Evolutionary conservation across 2,113 vertebrate species (phyloP).

Genomic region (Melanocharis versteri): DNA sequence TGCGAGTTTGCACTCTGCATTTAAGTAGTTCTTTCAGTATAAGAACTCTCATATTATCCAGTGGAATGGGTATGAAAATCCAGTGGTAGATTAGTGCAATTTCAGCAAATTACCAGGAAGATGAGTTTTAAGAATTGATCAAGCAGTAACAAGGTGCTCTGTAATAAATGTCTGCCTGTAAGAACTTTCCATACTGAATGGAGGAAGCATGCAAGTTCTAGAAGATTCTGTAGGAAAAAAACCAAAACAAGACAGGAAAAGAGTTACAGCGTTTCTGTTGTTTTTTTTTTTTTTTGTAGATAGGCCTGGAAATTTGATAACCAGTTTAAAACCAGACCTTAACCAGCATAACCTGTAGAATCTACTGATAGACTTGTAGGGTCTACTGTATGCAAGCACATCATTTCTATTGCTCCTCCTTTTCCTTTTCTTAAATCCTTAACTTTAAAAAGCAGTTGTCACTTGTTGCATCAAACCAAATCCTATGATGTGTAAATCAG

Average conservation of each 20-base stretch:
- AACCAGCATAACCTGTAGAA: background rate
- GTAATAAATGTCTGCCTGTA: background rate
- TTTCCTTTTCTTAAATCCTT: background rate
- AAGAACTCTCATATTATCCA: background rate
- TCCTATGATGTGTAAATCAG: rapidly evolving
- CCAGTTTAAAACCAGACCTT: background rate
- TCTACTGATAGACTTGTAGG: background rate
- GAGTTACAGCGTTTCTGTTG: background rate
- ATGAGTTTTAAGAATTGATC: background rate
- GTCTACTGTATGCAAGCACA: background rate
- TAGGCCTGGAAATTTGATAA: background rate
- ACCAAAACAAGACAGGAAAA: background rate
- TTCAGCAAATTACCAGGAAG: background rate
- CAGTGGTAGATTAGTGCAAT: background rate
- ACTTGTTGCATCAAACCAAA: background rate
- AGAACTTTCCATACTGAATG: background rate
- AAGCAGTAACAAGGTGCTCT: background rate
- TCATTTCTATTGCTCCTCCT: background rate
- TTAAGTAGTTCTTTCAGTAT: background rate
- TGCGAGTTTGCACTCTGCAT: background rate
- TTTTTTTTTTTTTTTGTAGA: background rate
- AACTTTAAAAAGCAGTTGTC: background rate
- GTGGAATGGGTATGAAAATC: background rate
- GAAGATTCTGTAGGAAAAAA: background rate
- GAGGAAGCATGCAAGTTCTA: background rate